These are phyloP conservation scores for Irena cyanogastra DNA, from an alignment of 2,113 vertebrate genomes.

Conservation along the genomic window DNA sequence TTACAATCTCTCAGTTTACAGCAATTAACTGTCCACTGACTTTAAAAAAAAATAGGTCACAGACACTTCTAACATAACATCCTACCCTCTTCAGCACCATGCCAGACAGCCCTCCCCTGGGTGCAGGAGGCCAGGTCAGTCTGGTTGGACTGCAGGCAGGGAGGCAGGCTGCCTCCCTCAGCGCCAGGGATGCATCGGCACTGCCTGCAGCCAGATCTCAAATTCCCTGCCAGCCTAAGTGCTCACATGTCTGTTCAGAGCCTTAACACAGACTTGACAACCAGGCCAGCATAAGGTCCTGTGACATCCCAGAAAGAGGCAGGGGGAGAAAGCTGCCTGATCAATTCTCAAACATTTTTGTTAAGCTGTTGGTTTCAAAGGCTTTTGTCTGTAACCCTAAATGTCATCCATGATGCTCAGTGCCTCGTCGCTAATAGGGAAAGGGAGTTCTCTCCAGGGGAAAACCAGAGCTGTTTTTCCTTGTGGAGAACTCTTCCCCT, in stretches of 20 bases:
- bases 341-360: not conserved
- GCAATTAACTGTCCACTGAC: not conserved
- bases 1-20: not conserved
- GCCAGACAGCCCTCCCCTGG: not conserved
- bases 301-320: not conserved
- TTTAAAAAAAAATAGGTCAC: not conserved
- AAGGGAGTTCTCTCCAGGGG: not conserved
- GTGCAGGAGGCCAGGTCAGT: not conserved
- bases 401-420: fast-evolving
- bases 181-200: fast-evolving
- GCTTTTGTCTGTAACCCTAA: not conserved
- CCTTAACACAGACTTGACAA: not conserved
- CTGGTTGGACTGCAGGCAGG: not conserved
- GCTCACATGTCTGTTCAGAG: not conserved
- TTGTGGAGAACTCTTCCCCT: not conserved
- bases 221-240: not conserved
- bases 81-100: not conserved
- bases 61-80: not conserved
- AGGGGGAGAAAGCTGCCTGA: not conserved
- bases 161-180: not conserved
- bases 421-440: fast-evolving
- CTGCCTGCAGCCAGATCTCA: not conserved
- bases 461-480: not conserved
- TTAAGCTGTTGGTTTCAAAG: not conserved
- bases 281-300: not conserved